phyloP scores from a whole-genome alignment of 64 coral and sea anemone genomes.

The Anthopleura sola region DNA sequence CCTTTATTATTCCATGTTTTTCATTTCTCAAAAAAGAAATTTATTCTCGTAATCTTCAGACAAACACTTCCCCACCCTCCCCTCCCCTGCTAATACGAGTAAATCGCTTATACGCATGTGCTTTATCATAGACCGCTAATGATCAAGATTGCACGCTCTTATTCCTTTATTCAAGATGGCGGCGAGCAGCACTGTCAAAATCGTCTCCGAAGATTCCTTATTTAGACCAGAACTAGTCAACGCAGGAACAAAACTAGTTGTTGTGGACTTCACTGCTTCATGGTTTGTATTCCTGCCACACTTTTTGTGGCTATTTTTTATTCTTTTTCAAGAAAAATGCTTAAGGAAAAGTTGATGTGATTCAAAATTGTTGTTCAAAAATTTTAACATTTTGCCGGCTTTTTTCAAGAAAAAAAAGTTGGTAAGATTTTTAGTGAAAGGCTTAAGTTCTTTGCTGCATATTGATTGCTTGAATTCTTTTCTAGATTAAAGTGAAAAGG shows the following conservation, averaged over 20 bases:
- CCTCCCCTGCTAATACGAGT: neutral
- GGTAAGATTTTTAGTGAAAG: neutral
- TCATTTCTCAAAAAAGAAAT: no score
- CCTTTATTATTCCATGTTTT: neutral
- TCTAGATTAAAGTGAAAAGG: neutral
- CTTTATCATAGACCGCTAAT: neutral
- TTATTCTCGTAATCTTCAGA: neutral
- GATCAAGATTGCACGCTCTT: neutral
- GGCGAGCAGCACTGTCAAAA: constrained; percentile 49
- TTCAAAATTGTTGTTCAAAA: neutral
- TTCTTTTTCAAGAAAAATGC: neutral
- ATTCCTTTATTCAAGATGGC: constrained; percentile 36
- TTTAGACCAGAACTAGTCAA: constrained; percentile 71
- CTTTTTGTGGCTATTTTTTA: neutral
- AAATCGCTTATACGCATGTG: neutral
- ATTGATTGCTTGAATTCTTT: neutral
- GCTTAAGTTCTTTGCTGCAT: no score
- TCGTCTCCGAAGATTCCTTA: constrained; percentile 48
- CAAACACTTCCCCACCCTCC: neutral
- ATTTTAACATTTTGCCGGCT: neutral
- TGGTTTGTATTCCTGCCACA: constrained; percentile 39
- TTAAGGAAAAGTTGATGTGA: neutral
- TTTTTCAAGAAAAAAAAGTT: neutral
- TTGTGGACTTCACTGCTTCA: constrained; percentile 77
- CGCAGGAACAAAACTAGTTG: constrained; percentile 79